phyloP scores from a whole-genome alignment of 2,888 invertebrate genomes.

The Macaria notata region DNA sequence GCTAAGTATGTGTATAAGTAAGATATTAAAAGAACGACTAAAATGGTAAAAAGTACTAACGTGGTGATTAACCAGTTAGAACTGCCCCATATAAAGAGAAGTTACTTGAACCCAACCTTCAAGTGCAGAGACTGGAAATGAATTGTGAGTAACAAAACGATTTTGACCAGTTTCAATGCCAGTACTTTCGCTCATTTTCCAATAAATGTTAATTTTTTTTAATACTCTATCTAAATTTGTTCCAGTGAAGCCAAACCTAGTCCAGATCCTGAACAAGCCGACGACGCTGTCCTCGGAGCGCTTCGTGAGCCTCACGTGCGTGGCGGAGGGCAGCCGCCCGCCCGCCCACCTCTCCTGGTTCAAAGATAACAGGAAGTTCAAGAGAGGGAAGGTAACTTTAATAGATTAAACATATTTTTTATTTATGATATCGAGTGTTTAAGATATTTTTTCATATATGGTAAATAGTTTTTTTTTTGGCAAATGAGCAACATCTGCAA shows the following conservation, averaged over 20 bases:
- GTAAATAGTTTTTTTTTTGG: too few relatives aligned
- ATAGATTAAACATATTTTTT: too few relatives aligned
- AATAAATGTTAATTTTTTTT: too few relatives aligned
- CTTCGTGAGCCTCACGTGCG: constrained; percentile 90
- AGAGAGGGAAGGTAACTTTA: constrained; percentile 85
- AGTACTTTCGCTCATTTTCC: too few relatives aligned
- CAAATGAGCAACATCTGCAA: too few relatives aligned
- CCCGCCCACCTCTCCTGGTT: constrained; percentile 93
- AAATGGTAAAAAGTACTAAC: constrained; percentile 65
- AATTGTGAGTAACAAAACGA: constrained; percentile 82
- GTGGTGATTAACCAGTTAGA: constrained; percentile 91
- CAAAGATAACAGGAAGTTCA: constrained; percentile 90
- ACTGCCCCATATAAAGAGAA: constrained; percentile 87
- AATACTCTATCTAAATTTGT: constrained; percentile 32
- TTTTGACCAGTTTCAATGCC: too few relatives aligned
- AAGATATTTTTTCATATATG: too few relatives aligned
- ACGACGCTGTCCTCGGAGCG: constrained; percentile 89
- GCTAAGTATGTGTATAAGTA: too few relatives aligned
- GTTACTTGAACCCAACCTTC: constrained; percentile 92
- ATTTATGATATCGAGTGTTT: too few relatives aligned
- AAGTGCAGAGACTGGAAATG: constrained; percentile 85
- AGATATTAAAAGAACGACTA: too few relatives aligned
- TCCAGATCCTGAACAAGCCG: constrained; percentile 89
- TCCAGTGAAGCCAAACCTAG: constrained; percentile 91
- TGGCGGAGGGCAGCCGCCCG: constrained; percentile 92